Evolutionary conservation across 1,140 invertebrate species (phyloP).

Genomic region (Oncopodura yosiiana): DNA sequence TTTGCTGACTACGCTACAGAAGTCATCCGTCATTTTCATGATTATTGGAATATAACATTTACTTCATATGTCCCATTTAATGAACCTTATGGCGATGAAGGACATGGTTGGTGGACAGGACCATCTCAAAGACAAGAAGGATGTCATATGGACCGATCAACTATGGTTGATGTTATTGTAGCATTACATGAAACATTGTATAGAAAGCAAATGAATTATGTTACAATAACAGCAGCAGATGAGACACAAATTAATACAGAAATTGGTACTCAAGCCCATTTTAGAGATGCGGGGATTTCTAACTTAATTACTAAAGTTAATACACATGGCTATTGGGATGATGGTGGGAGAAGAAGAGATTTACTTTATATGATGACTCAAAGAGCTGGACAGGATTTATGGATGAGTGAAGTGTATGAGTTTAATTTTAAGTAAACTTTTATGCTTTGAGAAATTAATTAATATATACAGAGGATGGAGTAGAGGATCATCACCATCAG

Average conservation of each 20-base stretch:
- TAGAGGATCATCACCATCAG: neutral
- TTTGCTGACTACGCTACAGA: conserved; percentile 31
- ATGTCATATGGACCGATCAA: conserved; percentile 20
- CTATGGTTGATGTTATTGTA: conserved; percentile 16
- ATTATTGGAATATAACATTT: conserved; percentile 19
- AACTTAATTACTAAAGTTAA: conserved; percentile 22
- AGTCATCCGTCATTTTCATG: conserved; percentile 26
- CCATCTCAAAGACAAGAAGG: conserved; percentile 23
- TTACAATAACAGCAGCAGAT: conserved; percentile 20
- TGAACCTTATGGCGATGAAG: conserved; percentile 16
- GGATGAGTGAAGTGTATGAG: conserved; percentile 34
- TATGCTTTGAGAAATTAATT: neutral
- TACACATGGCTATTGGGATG: conserved; percentile 29
- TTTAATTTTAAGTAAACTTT: conserved; percentile 3
- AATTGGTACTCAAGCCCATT: conserved; percentile 9
- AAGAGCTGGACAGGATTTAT: conserved; percentile 21
- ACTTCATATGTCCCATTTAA: conserved; percentile 28
- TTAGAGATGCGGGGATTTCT: conserved; percentile 10
- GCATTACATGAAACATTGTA: conserved; percentile 1
- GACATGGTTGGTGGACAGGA: conserved; percentile 21
- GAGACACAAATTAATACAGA: conserved; percentile 27
- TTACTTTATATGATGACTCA: conserved; percentile 8
- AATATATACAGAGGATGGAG: neutral
- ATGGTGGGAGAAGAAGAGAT: conserved; percentile 12
- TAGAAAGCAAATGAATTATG: conserved; percentile 15